phyloP scores from a whole-genome alignment of 2,113 vertebrate genomes.

The Thunnus thynnus region DNA sequence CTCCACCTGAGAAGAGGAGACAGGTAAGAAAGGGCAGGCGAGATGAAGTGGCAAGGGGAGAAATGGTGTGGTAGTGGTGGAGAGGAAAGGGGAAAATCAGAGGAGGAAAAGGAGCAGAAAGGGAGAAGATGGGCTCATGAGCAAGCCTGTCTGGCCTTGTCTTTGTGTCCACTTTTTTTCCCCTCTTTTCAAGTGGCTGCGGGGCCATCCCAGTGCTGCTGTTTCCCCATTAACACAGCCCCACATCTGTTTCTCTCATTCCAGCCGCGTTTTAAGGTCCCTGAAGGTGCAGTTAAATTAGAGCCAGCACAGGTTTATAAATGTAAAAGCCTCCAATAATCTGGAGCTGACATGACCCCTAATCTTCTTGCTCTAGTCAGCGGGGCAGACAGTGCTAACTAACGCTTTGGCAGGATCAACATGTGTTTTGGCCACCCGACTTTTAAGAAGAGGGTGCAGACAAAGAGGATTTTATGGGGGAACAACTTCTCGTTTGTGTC shows the following conservation, averaged over 20 bases:
- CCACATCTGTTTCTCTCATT: constrained; percentile 86
- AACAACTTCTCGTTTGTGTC: constrained; percentile 46
- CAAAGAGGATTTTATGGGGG: constrained; percentile 44
- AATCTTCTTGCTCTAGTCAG: constrained; percentile 76
- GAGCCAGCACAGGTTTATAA: constrained; percentile 84
- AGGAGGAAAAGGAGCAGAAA: constrained; percentile 10
- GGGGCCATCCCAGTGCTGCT: constrained; percentile 55
- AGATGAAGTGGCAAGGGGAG: constrained; percentile 14
- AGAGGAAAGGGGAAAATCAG: constrained; percentile 11
- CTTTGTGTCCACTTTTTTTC: constrained; percentile 55
- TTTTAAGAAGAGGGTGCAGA: constrained; percentile 65
- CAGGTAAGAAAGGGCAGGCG: not conserved
- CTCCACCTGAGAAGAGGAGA: constrained; percentile 53
- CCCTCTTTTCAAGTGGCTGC: constrained; percentile 55
- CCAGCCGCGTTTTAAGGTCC: constrained; percentile 79
- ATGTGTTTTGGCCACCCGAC: constrained; percentile 62
- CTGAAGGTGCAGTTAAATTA: constrained; percentile 86
- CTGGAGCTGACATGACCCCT: constrained; percentile 81
- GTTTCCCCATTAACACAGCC: constrained; percentile 73
- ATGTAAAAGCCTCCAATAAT: constrained; percentile 86
- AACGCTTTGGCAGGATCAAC: constrained; percentile 56
- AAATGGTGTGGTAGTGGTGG: not conserved
- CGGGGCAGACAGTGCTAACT: constrained; percentile 43
- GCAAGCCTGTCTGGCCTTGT: constrained; percentile 66
- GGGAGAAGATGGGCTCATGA: constrained; percentile 8